Evolutionary conservation across 2,797 vertebrate species (phyloP).

Genomic region (Aplochiton taeniatus): DNA sequence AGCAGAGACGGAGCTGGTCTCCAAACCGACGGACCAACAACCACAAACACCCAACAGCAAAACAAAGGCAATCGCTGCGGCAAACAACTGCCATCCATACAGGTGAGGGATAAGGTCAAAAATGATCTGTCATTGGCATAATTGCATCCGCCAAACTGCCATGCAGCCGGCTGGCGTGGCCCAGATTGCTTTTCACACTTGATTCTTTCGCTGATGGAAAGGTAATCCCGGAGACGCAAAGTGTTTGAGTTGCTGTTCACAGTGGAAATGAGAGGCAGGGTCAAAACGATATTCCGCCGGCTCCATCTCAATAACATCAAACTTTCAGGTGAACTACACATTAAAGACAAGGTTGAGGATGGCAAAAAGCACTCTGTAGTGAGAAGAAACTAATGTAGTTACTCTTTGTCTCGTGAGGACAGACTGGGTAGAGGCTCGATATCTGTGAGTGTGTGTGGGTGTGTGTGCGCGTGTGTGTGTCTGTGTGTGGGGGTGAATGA

Average conservation of each 20-base stretch:
- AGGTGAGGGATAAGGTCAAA: conserved; percentile 66
- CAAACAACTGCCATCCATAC: conserved; percentile 42
- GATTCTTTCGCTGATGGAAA: conserved; percentile 73
- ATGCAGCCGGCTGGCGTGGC: conserved; percentile 48
- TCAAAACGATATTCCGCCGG: too few species aligned
- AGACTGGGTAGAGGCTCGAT: background rate
- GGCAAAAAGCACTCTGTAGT: too few species aligned
- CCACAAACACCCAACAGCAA: conserved; percentile 19
- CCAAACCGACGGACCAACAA: conserved; percentile 7
- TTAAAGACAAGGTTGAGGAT: too few species aligned
- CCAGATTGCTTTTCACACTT: conserved; percentile 79
- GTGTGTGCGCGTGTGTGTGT: background rate
- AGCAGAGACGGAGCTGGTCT: background rate
- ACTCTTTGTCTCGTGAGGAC: too few species aligned
- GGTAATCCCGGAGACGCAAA: conserved; percentile 70
- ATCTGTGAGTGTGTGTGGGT: background rate
- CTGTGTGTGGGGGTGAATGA: background rate
- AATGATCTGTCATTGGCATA: conserved; percentile 76
- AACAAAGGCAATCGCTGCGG: conserved; percentile 61
- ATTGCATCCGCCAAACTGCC: conserved; percentile 71
- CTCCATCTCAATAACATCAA: too few species aligned
- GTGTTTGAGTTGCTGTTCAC: conserved; percentile 42
- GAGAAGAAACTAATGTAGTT: too few species aligned
- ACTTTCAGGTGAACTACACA: too few species aligned
- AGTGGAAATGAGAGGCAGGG: conserved; percentile 33